Percentiles rank a stretch among this genome's conserved stretches.
These are phyloP conservation scores for Mythimna pallens DNA, from an alignment of 2,888 invertebrate species.

Conservation along the genomic window DNA sequence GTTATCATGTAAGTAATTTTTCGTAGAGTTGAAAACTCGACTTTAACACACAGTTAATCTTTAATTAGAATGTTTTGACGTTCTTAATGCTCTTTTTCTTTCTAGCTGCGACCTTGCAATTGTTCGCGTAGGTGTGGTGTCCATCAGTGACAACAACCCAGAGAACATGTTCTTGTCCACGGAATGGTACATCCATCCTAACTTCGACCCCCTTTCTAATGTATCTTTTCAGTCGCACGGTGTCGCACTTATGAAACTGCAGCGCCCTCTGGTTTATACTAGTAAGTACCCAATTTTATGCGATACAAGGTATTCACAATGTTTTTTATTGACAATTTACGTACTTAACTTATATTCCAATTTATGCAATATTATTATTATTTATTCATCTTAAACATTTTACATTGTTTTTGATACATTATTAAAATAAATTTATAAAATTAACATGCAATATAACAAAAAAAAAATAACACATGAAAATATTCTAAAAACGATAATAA, in stretches of 20 bases:
- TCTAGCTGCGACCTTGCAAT: constrained; percentile 12
- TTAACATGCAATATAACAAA: too few relatives aligned
- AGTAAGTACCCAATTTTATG: neutral
- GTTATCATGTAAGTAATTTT: constrained; percentile 9
- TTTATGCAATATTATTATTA: too few relatives aligned
- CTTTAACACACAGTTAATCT: too few relatives aligned
- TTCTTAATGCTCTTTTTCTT: neutral
- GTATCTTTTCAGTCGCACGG: neutral
- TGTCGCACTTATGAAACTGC: constrained; percentile 18
- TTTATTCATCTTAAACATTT: too few relatives aligned
- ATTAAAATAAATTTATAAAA: too few relatives aligned
- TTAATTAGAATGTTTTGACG: neutral
- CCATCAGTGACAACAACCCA: constrained; percentile 12
- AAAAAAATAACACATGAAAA: too few relatives aligned
- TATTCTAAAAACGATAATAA: too few relatives aligned
- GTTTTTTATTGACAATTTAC: too few relatives aligned
- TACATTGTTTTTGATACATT: too few relatives aligned
- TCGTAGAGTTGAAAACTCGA: too few relatives aligned
- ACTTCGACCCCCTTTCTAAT: neutral
- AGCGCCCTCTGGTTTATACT: constrained; percentile 31
- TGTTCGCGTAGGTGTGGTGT: constrained; percentile 26
- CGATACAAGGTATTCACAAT: too few relatives aligned
- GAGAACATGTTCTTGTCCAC: constrained; percentile 33
- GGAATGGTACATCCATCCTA: constrained; percentile 28
- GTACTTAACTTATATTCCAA: too few relatives aligned